Conservation (phyloP, 2,797 vertebrate genomes). For the Etheostoma perlongum region DNA sequence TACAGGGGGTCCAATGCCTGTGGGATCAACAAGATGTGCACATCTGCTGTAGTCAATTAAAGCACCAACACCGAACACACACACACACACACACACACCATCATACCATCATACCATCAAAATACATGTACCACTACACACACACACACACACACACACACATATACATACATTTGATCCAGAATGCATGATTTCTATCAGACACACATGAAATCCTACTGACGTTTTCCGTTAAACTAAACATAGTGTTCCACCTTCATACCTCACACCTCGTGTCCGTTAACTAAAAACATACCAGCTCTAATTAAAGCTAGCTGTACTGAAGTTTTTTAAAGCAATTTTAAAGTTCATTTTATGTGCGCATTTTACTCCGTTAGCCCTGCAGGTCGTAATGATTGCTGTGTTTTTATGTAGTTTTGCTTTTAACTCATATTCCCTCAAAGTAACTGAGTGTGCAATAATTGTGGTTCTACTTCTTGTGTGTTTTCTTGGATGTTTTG, state of each 20-base stretch:
- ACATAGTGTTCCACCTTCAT: constrained; percentile 25
- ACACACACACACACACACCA: constrained; percentile 7
- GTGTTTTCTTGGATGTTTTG: constrained; percentile 25
- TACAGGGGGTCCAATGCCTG: constrained; percentile 89
- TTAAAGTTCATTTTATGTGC: constrained; percentile 31
- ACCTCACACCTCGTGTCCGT: constrained; percentile 24
- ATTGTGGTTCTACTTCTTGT: not conserved
- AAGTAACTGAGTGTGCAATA: constrained; percentile 14
- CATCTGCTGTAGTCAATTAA: constrained; percentile 89
- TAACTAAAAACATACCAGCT: constrained; percentile 41
- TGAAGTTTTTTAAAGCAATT: constrained; percentile 26
- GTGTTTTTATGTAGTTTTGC: constrained; percentile 29
- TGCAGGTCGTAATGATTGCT: constrained; percentile 22
- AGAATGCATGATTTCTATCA: constrained; percentile 29
- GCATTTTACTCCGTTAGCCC: constrained; percentile 31
- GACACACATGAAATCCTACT: constrained; percentile 28
- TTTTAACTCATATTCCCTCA: constrained; percentile 28
- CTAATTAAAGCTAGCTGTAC: constrained; percentile 25
- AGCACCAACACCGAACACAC: not conserved
- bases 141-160: not conserved
- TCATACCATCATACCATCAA: constrained; percentile 1
- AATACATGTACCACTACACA: not conserved
- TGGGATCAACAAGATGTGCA: constrained; percentile 92
- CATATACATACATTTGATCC: constrained; percentile 11
- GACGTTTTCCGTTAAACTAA: constrained; percentile 32